Evolutionary conservation across 2,888 invertebrate species (phyloP).

Genomic region (Heliothis peltigera): DNA sequence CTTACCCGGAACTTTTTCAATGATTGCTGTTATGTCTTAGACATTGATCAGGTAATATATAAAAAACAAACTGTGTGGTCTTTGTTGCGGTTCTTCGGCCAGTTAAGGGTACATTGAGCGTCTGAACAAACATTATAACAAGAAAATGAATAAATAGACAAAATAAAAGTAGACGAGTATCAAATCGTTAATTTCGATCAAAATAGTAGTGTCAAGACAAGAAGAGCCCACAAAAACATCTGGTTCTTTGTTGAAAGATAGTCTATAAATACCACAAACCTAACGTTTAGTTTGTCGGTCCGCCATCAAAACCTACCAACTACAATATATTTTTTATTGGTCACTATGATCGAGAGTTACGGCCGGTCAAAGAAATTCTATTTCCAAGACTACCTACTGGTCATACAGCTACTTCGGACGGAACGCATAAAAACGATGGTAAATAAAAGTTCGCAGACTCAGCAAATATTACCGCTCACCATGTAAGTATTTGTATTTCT

Average conservation of each 20-base stretch:
- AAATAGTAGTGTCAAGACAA: no score
- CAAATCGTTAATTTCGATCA: no score
- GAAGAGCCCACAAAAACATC: neutral
- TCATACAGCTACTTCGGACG: constrained; percentile 4
- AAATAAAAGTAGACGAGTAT: no score
- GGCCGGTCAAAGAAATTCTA: constrained; percentile 14
- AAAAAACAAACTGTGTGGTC: neutral
- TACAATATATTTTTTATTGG: constrained; percentile 29
- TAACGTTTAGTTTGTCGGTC: neutral
- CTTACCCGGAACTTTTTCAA: neutral
- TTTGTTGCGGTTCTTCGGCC: no score
- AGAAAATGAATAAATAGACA: no score
- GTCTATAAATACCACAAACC: constrained; percentile 1
- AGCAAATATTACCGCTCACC: neutral
- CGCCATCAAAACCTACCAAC: neutral
- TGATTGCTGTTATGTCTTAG: neutral
- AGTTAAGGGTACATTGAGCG: no score
- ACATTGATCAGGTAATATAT: neutral
- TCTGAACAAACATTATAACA: no score
- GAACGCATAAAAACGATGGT: constrained; percentile 15
- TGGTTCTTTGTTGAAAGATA: neutral
- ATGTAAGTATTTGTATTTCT: no score
- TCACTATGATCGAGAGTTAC: constrained; percentile 24
- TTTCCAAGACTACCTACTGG: constrained; percentile 9
- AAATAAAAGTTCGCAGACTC: neutral